Evolutionary conservation across 2,888 invertebrate species (phyloP), one percentile per base, ranked within the genome.

Genomic region (Eulithis testata): DNA sequence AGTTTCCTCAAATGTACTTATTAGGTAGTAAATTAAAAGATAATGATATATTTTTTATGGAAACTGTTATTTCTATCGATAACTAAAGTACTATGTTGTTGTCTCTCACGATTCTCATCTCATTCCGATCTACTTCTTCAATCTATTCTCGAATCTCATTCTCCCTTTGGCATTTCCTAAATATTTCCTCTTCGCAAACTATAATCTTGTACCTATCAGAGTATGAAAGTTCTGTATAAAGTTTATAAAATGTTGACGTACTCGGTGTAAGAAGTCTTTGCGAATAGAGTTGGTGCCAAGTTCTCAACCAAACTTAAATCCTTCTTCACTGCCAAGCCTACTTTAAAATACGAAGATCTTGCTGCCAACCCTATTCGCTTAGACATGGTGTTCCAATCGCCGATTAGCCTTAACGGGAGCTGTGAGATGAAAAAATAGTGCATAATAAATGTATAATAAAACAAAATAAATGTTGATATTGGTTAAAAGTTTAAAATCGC

Each of bases 351-450:
- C 53, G 21, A 60, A 14, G 58, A 50, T 43, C 51, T 62, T 70
- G 61, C 65, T 57, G 62, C 65, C 71, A 68, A 67, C 31, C 45
- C 9, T 63, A 53, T 55, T 56, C 60, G 56, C 60, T 47, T 53
- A 80, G 75, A 83, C 12, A 60, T 88, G 89, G 89, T 91, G 90
- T 90, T 91, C 89, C 90, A 83, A 74, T 85, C 83, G 88, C 87
- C 87, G 87, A 86, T 73, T 59, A 89, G 91, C 90, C 91, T 92
- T 91, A 89, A 82, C 73, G 86, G 86, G 88, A 90, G 90, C 91
- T 91, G 91, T 91, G 91, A 91, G 86, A 88, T 85, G 31, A 83
- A 86, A 86, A 81, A 85, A 73, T 84, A 78, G 81, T 78, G 76
- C 64, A 70, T 68, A 67, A 66, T 66, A 63, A 54, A 72, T 63